phyloP scores from a whole-genome alignment of 2,113 vertebrate species.

The Rattus norvegicus region DNA sequence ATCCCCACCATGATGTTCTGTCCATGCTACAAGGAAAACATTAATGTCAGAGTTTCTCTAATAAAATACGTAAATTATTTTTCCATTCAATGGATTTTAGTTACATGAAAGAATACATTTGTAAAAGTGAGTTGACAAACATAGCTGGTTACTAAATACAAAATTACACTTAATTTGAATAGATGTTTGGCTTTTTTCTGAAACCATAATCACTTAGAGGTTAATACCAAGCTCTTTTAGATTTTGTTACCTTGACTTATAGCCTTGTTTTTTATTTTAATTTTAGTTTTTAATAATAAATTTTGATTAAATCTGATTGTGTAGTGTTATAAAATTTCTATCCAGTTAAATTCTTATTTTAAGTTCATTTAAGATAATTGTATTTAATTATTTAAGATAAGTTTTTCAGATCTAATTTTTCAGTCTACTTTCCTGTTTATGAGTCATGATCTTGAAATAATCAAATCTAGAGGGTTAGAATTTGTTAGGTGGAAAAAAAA shows the following conservation, averaged over 20 bases:
- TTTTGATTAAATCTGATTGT: constrained; percentile 19
- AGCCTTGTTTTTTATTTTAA: neutral
- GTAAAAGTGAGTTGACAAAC: neutral
- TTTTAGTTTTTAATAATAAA: constrained; percentile 14
- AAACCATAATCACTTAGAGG: neutral
- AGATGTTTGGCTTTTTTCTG: neutral
- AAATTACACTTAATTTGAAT: neutral
- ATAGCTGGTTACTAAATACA: neutral
- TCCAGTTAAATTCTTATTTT: neutral
- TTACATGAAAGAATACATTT: neutral
- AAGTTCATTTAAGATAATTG: no score
- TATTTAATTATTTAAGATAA: no score
- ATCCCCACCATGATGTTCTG: neutral
- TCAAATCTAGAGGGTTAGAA: constrained; percentile 4
- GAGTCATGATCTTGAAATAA: constrained; percentile 10
- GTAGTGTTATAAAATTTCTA: neutral
- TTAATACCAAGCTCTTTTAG: neutral
- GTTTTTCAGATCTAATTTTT: constrained; percentile 31
- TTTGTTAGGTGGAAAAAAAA: neutral
- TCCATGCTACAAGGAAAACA: neutral
- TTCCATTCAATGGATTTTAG: neutral
- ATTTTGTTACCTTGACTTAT: neutral
- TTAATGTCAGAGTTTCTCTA: neutral
- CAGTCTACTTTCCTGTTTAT: neutral
- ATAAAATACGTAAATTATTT: constrained; percentile 30